Conservation (phyloP, 1,140 invertebrate species). For the Heliconius himera region DNA sequence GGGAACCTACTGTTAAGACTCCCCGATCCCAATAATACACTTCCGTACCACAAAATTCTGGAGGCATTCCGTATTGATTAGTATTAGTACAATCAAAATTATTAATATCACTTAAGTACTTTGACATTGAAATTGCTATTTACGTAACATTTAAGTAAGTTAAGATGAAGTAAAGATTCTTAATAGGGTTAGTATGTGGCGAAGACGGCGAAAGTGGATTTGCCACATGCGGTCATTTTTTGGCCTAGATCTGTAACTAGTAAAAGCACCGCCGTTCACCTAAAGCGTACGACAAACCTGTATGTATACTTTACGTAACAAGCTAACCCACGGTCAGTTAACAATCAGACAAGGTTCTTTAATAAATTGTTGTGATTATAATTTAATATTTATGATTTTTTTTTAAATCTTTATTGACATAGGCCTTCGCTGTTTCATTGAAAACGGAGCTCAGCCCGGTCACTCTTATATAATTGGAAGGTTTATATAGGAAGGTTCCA, state of each 20-base stretch:
- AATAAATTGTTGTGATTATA: constrained; percentile 25
- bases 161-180: constrained; percentile 17
- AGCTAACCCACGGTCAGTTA: constrained; percentile 33
- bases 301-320: constrained; percentile 38
- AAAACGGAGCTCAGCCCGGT: background rate
- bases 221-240: constrained; percentile 51
- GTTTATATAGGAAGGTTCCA: background rate
- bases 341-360: constrained; percentile 27
- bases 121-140: background rate
- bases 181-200: constrained; percentile 50
- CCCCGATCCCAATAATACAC: no score
- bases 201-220: constrained; percentile 65
- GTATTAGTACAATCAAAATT: background rate
- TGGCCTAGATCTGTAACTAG: constrained; percentile 43
- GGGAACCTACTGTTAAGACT: no score
- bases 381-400: background rate
- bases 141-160: background rate
- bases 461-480: no score
- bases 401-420: background rate
- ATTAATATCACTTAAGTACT: background rate
- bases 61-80: background rate
- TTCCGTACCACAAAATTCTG: no score
- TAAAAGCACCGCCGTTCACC: constrained; percentile 41
- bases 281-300: constrained; percentile 41
- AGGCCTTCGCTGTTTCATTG: background rate